Percentiles rank a stretch among this genome's conserved stretches.
phyloP scores from a whole-genome alignment of 2,113 vertebrate genomes.

The Hippocampus barbouri region DNA sequence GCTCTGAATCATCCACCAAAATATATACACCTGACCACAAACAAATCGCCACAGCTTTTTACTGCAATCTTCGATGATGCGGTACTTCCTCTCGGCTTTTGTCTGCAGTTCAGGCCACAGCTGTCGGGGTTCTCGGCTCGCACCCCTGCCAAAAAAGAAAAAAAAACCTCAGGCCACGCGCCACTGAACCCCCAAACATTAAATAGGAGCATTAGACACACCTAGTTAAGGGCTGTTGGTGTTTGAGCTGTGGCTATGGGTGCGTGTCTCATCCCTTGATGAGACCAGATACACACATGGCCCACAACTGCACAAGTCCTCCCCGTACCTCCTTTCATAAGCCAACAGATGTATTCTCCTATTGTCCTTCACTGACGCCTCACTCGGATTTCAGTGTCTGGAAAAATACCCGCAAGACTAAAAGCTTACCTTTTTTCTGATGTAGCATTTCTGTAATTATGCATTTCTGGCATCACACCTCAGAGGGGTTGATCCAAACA shows the following conservation, averaged over 20 bases:
- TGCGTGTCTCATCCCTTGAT: slow-evolving; percentile 65
- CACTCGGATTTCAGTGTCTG: slow-evolving; percentile 25
- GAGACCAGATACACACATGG: slow-evolving; percentile 36
- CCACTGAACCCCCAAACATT: slow-evolving; percentile 72
- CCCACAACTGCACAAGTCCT: slow-evolving; percentile 54
- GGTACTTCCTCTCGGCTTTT: slow-evolving; percentile 74
- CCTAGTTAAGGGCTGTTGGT: slow-evolving; percentile 75
- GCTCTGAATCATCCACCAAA: slow-evolving; percentile 37
- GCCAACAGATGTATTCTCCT: slow-evolving; percentile 54
- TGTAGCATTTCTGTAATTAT: slow-evolving; percentile 71
- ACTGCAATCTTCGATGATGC: slow-evolving; percentile 71
- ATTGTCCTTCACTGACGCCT: slow-evolving; percentile 44
- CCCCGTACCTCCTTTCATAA: slow-evolving; percentile 28
- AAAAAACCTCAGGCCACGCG: slow-evolving; percentile 70
- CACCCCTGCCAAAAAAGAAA: slow-evolving; percentile 57
- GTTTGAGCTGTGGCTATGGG: slow-evolving; percentile 66
- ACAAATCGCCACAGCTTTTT: slow-evolving; percentile 64
- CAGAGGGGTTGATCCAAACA: slow-evolving; percentile 76
- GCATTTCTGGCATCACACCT: slow-evolving; percentile 66
- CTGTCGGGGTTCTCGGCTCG: slow-evolving; percentile 70
- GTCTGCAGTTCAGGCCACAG: slow-evolving; percentile 74
- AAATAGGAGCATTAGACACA: slow-evolving; percentile 81
- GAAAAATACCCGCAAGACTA: slow-evolving; percentile 61
- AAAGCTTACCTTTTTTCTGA: slow-evolving; percentile 39
- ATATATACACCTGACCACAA: slow-evolving; percentile 43